phyloP scores from a whole-genome alignment of 2,797 vertebrate species.

The Otolemur crassicaudatus region DNA sequence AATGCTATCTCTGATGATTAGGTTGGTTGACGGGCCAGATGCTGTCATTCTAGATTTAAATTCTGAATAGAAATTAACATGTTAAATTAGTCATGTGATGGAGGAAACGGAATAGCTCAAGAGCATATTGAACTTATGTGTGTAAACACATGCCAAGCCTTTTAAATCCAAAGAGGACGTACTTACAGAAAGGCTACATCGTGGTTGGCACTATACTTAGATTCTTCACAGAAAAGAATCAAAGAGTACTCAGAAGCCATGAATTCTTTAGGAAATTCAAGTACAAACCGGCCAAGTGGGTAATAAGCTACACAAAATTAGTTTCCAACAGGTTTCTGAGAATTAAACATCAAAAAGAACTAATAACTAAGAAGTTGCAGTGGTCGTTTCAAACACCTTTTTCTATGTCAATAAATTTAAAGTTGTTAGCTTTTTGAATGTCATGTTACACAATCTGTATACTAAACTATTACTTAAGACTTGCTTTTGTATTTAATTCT shows the following conservation, averaged over 20 bases:
- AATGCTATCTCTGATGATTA: constrained; percentile 18
- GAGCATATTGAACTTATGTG: constrained; percentile 35
- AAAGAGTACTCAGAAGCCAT: constrained; percentile 42
- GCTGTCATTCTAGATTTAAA: constrained; percentile 34
- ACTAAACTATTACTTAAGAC: constrained; percentile 12
- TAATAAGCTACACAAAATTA: constrained; percentile 24
- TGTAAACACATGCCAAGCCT: constrained; percentile 44
- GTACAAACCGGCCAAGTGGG: background rate
- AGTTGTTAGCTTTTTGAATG: constrained; percentile 30
- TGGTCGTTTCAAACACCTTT: constrained; percentile 15
- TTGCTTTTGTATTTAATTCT: constrained; percentile 54
- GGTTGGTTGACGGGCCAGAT: background rate
- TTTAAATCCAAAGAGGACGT: constrained; percentile 48
- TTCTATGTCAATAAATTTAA: constrained; percentile 60
- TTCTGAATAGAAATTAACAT: constrained; percentile 34
- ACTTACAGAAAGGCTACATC: constrained; percentile 23
- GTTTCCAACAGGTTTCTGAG: constrained; percentile 29
- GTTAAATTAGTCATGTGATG: constrained; percentile 13
- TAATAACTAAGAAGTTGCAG: constrained; percentile 14
- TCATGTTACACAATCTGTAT: constrained; percentile 41
- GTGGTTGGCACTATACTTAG: background rate
- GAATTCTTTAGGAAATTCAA: constrained; percentile 52
- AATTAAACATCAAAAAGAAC: constrained; percentile 34
- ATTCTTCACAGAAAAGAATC: constrained; percentile 10
- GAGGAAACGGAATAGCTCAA: background rate